phyloP scores from a whole-genome alignment of 2,113 vertebrate species.

The Xiphophorus maculatus region DNA sequence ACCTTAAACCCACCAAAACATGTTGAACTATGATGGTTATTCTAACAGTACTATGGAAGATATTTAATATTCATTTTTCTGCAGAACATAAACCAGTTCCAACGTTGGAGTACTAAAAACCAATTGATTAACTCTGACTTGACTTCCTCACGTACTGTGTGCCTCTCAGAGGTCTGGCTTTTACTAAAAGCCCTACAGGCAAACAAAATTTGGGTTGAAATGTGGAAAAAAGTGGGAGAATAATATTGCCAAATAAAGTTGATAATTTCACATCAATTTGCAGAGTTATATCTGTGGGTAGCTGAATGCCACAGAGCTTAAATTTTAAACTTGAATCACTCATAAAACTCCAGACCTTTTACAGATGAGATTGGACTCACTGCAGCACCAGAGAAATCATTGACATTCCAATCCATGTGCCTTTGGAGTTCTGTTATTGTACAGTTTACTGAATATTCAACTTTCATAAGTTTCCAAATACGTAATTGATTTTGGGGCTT shows the following conservation, averaged over 20 bases:
- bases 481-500: not conserved
- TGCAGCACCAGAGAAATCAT: not conserved
- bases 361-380: not conserved
- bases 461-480: not conserved
- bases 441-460: not conserved
- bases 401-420: not conserved
- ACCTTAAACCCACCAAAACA: not conserved
- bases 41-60: too few species aligned
- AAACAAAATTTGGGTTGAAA: not conserved
- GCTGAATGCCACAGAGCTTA: not conserved
- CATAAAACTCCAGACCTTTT: not conserved
- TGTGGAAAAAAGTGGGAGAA: not conserved
- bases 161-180: not conserved
- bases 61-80: not conserved
- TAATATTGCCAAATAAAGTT: not conserved
- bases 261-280: not conserved
- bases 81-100: not conserved
- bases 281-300: not conserved
- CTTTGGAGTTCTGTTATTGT: not conserved
- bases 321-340: conserved; percentile 5
- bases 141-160: not conserved
- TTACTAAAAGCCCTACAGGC: not conserved
- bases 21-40: not conserved
- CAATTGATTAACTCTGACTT: not conserved
- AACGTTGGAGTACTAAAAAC: not conserved